Evolutionary conservation across 2,888 invertebrate genomes (phyloP), one percentile per base, ranked within the genome.

Genomic region (Dermolepida albohirtum): DNA sequence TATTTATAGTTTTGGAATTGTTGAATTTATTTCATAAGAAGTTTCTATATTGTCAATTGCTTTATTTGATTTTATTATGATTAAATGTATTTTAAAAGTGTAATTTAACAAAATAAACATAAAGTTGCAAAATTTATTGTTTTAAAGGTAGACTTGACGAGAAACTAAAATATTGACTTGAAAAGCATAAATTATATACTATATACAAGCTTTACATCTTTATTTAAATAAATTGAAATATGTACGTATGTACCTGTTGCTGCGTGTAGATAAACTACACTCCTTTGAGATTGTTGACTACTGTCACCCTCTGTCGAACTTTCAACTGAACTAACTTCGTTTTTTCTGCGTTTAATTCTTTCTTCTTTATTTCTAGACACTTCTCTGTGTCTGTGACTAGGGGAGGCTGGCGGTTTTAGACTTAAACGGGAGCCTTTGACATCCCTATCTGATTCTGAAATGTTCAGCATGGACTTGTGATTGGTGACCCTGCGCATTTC

Each of bases 251-350:
- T 82, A 91, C 91, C 90, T 73, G 94, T 93, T 54, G 94, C 93
- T 62, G 94, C 94, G 78, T 94, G 94, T 62, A 94, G 85, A 79
- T 93, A 94, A 16, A 94, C 94, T 16, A 94, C 90, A 78, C 93
- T 93, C 77, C 92, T 87, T 80, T 93, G 93, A 65, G 93, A 93
- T 77, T 92, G 92, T 76, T 92, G 90, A 78, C 93, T 93, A 77
- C 87, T 87, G 76, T 91, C 92, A 0, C 91, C 91, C 77, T 92
- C 92, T 0, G 91, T 91, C 74, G 91, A 91, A 80, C 89, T 89
- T 74, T 88, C 89, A 0, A 87, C 87, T 0, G 84, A 84, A 39
- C 88, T 89, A 70, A 86, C 85, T 16, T 86, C 84, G 4, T 83
- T 85, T 5, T 86, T 79, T 71, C 80, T 78, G 64, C 86, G 78